Evolutionary conservation across 1,140 invertebrate species (phyloP).

Genomic region (Drosophila pruinosa): DNA sequence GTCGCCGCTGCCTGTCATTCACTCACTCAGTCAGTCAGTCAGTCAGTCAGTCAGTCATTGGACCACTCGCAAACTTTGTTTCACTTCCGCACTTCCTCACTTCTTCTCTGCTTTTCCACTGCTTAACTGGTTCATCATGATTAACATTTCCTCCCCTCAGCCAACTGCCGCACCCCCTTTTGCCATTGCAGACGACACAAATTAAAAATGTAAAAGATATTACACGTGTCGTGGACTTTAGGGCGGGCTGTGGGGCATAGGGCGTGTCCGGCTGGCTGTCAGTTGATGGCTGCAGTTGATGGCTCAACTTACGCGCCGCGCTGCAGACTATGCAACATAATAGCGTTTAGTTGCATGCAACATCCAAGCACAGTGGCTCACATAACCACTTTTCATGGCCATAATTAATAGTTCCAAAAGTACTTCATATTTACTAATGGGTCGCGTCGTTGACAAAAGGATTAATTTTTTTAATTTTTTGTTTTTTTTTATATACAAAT

Average conservation of each 20-base stretch:
- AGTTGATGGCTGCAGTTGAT: slow-evolving; percentile 27
- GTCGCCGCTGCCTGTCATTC: slow-evolving; percentile 5
- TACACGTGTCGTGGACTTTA: slow-evolving; percentile 14
- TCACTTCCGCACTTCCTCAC: not conserved
- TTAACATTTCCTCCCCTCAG: slow-evolving; percentile 49
- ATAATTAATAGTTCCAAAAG: too few species aligned
- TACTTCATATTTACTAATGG: too few species aligned
- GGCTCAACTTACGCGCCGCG: slow-evolving; percentile 10
- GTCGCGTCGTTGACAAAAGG: too few species aligned
- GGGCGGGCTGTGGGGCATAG: not conserved
- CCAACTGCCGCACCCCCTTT: not conserved
- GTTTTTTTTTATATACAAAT: too few species aligned
- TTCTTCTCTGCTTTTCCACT: slow-evolving; percentile 28
- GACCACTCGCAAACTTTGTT: not conserved
- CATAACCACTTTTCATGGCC: too few species aligned
- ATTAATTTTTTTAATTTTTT: too few species aligned
- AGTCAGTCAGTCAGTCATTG: slow-evolving; percentile 15
- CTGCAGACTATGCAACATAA: slow-evolving; percentile 15
- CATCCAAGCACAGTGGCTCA: not conserved
- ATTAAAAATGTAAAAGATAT: slow-evolving; percentile 62
- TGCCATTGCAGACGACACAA: slow-evolving; percentile 37
- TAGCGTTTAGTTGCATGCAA: not conserved
- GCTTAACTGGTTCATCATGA: slow-evolving; percentile 77
- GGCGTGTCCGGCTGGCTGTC: not conserved
- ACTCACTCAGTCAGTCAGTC: not conserved